These are phyloP conservation scores for Branchinecta lindahli DNA, from an alignment of 1,140 invertebrate genomes.

Conservation along the genomic window DNA sequence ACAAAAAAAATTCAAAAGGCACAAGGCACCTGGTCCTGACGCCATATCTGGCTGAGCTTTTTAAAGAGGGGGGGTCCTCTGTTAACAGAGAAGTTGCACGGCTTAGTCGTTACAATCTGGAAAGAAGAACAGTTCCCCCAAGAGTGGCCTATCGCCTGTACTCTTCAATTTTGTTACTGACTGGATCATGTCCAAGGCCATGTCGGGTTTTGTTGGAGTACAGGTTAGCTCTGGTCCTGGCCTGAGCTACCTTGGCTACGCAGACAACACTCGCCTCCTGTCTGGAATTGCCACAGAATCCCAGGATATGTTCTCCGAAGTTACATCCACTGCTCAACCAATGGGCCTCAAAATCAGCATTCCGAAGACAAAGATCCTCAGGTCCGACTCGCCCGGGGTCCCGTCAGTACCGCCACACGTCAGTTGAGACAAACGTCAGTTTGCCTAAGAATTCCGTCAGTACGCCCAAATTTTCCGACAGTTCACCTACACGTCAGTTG, in stretches of 20 bases:
- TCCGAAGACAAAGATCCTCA: too few species aligned
- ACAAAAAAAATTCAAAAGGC: not conserved
- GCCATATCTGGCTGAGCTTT: not conserved
- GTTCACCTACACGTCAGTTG: too few species aligned
- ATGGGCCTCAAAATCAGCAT: conserved; percentile 2
- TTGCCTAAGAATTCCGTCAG: too few species aligned
- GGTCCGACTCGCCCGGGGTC: too few species aligned
- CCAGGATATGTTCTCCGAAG: not conserved
- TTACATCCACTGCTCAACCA: not conserved
- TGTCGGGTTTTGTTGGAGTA: not conserved
- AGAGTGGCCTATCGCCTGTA: not conserved
- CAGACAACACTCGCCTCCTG: conserved; percentile 3
- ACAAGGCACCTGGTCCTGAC: not conserved
- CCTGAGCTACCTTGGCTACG: not conserved
- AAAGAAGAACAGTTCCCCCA: conserved; percentile 4
- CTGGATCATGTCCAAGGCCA: too few species aligned
- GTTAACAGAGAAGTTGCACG: not conserved
- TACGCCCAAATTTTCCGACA: too few species aligned
- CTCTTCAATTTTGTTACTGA: conserved; percentile 3
- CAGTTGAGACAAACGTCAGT: too few species aligned
- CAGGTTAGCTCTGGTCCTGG: conserved; percentile 3
- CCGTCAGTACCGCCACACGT: too few species aligned
- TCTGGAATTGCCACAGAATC: conserved; percentile 3
- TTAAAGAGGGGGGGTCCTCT: not conserved
- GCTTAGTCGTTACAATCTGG: not conserved